Evolutionary conservation across 2,113 vertebrate genomes (phyloP), one percentile per base, ranked within the genome.

Genomic region (mouse (Mus musculus)): DNA sequence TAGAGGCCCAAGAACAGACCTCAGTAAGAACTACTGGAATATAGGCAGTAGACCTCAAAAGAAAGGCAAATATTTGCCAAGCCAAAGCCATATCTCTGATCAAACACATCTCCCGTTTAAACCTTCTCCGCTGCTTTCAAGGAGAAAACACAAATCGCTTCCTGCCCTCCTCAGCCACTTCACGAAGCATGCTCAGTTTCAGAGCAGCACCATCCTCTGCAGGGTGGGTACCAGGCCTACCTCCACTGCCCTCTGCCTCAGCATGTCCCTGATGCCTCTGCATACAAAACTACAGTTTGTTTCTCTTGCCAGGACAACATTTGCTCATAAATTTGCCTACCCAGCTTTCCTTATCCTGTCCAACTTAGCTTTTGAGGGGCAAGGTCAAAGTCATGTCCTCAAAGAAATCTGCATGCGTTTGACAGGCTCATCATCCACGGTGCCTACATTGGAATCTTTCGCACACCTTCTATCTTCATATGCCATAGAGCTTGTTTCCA

Each of bases 21-120:
- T 90, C 59, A 9, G 2, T 59, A 75, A 19, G 33, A 80, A 75
- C 67, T 42, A 39, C 39, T 61, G 42, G 56, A 67, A 87, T 11
- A 52, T 36, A 52, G 65, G 59, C 6, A 59, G 59, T 19, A 28
- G 7, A 42, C 59, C 59, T 69, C 73, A 42, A 87, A 91, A 90
- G 81, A 39, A 69, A 90, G 33, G 33, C 19, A 75, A 95, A 90
- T 95, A 87, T 96, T 89, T 86, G 54, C 73, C 52, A 81, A 90
- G 26, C 14, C 39, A 63, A 78, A 86, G n/a, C 26, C 65, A 88
- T 39, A 36, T 75, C 73, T 52, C 67, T 82, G 24, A 88, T 82
- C 73, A 82, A 76, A 76, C 49, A 81, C 30, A 3, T 54, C 36
- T 87, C 73, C 11, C 1, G 4, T 42, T 85, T n/a, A 89, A 91